Conservation (phyloP, 1,140 invertebrate species). For the Whitmania pigra region DNA sequence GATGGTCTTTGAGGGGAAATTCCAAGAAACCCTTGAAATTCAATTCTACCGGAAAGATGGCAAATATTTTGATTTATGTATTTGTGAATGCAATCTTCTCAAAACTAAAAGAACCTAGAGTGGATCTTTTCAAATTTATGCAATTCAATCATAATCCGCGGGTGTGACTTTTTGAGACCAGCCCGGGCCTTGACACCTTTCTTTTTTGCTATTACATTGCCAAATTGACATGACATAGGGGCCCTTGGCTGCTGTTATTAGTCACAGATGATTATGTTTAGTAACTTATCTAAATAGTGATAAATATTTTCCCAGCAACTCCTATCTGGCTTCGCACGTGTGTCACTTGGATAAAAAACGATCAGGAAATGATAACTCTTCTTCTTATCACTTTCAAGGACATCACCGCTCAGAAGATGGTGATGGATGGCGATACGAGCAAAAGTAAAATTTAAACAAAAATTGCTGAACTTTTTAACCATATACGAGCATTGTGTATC, state of each 20-base stretch:
- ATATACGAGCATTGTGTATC: background rate
- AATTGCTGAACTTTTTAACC: background rate
- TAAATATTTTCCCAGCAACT: conserved; percentile 55
- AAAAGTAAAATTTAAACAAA: conserved; percentile 7
- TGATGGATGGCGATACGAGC: conserved; percentile 37
- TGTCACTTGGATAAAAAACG: conserved; percentile 70
- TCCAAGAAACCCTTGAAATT: conserved; percentile 60
- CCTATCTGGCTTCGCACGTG: conserved; percentile 93
- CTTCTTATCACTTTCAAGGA: conserved; percentile 41
- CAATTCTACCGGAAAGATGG: conserved; percentile 96
- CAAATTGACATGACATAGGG: no score
- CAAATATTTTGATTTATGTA: conserved; percentile 44
- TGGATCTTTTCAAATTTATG: background rate
- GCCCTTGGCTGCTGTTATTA: no score
- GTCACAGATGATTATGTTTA: no score
- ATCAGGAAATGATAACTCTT: conserved; percentile 39
- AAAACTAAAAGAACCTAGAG: background rate
- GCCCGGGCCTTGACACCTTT: no score
- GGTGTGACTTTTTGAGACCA: no score
- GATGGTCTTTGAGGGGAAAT: conserved; percentile 25
- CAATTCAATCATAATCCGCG: background rate
- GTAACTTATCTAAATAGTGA: background rate
- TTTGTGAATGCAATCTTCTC: background rate
- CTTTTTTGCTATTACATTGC: no score
- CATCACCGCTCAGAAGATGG: conserved; percentile 41